Percentiles rank a stretch among this genome's conserved stretches.
phyloP scores from a whole-genome alignment of 2,888 invertebrate species.

The Clitarchus hookeri region DNA sequence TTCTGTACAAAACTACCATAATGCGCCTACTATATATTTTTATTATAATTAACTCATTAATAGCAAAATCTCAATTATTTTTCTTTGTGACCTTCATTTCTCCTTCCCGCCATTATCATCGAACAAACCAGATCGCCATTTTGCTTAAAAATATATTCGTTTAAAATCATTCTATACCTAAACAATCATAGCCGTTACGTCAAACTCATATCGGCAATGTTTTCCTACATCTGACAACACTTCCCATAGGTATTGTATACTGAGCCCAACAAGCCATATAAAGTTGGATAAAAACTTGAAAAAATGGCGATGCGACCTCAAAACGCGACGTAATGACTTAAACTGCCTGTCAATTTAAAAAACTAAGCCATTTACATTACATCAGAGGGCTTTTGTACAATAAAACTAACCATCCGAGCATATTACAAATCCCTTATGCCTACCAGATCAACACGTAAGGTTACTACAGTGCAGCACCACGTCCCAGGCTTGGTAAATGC shows the following conservation, averaged over 20 bases:
- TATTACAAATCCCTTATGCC: constrained; percentile 39
- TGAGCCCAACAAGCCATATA: neutral
- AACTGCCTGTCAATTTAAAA: constrained; percentile 44
- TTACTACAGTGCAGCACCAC: constrained; percentile 43
- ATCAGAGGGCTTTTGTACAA: constrained; percentile 1
- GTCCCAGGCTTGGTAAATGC: constrained; percentile 50
- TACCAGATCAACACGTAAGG: constrained; percentile 41
- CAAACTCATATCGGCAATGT: constrained; percentile 40
- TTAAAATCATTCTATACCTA: constrained; percentile 11
- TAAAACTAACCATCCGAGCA: constrained; percentile 30
- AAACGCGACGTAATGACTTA: constrained; percentile 46
- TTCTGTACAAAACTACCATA: too few relatives aligned
- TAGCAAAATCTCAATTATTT: constrained; percentile 34
- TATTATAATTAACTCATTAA: constrained; percentile 19
- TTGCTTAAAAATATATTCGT: constrained; percentile 40
- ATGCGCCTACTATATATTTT: too few relatives aligned
- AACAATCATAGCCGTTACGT: neutral
- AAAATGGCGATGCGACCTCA: constrained; percentile 44
- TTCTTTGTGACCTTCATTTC: constrained; percentile 46
- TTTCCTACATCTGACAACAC: constrained; percentile 25
- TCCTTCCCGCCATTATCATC: constrained; percentile 45
- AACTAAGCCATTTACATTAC: constrained; percentile 3
- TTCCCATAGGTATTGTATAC: constrained; percentile 1
- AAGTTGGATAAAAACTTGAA: neutral
- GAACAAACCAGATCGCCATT: constrained; percentile 42